phyloP scores from a whole-genome alignment of 2,113 vertebrate species.

The Tonatia bakeri region DNA sequence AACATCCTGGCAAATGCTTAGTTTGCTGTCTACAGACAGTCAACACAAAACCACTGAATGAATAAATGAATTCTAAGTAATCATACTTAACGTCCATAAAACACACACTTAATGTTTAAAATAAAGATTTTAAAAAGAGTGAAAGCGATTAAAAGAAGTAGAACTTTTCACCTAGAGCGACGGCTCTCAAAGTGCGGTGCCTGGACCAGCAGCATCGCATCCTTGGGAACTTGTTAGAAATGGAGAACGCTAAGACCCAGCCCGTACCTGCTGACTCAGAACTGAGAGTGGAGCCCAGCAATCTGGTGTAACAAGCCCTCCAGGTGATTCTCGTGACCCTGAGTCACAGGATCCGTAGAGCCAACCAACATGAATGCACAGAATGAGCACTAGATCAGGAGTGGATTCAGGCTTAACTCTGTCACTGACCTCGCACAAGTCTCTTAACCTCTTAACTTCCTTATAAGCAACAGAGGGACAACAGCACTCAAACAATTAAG shows the following conservation, averaged over 20 bases:
- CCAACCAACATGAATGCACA: not conserved
- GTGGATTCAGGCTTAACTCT: not conserved
- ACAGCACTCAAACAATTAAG: not conserved
- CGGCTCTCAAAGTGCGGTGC: not conserved
- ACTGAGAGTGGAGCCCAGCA: not conserved
- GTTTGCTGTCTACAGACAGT: not conserved
- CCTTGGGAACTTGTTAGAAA: not conserved
- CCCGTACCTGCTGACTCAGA: not conserved
- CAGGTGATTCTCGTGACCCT: not conserved
- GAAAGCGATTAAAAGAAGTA: not conserved
- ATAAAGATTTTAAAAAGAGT: not conserved
- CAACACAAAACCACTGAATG: not conserved
- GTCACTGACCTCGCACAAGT: not conserved
- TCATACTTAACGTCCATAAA: not conserved
- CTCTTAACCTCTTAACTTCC: not conserved
- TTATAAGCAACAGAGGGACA: not conserved
- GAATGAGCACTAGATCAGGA: not conserved
- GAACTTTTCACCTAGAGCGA: not conserved
- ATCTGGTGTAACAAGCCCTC: not conserved
- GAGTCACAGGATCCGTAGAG: not conserved
- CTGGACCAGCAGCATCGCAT: not conserved
- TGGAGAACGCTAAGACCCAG: not conserved
- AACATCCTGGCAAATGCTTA: not conserved
- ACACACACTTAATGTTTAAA: not conserved
- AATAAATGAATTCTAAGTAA: not conserved